Evolutionary conservation across 2,888 invertebrate species (phyloP).

Genomic region (Linnaemya vulpina): DNA sequence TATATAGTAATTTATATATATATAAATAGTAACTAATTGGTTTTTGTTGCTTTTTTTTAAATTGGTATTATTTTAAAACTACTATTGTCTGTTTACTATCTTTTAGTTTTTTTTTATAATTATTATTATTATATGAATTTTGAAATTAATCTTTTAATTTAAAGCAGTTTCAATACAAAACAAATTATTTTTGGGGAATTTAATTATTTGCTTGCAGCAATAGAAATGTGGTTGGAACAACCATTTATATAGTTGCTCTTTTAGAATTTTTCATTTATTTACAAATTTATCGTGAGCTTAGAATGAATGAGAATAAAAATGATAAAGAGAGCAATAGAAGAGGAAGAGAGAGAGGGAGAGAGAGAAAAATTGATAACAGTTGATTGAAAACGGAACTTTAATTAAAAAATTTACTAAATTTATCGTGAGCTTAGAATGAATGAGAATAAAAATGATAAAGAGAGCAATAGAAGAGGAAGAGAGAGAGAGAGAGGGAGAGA

Average conservation of each 20-base stretch:
- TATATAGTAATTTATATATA: slow-evolving; percentile 68
- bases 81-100: slow-evolving; percentile 77
- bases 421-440: too few relatives aligned
- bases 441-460: too few relatives aligned
- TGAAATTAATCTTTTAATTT: neutral
- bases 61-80: slow-evolving; percentile 73
- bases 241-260: neutral
- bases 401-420: too few relatives aligned
- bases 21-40: slow-evolving; percentile 71
- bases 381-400: too few relatives aligned
- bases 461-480: neutral
- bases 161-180: neutral
- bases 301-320: too few relatives aligned
- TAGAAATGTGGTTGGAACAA: neutral
- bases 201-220: neutral
- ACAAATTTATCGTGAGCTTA: too few relatives aligned
- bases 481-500: neutral
- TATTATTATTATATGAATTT: neutral
- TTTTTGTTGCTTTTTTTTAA: slow-evolving; percentile 68
- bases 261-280: too few relatives aligned
- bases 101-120: slow-evolving; percentile 61
- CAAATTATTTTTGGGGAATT: neutral
- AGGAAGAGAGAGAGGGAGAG: neutral
- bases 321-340: neutral
- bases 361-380: neutral